These are phyloP conservation scores for Epsilonema sp. DNA, from an alignment of 2,888 invertebrate species.

Conservation along the genomic window DNA sequence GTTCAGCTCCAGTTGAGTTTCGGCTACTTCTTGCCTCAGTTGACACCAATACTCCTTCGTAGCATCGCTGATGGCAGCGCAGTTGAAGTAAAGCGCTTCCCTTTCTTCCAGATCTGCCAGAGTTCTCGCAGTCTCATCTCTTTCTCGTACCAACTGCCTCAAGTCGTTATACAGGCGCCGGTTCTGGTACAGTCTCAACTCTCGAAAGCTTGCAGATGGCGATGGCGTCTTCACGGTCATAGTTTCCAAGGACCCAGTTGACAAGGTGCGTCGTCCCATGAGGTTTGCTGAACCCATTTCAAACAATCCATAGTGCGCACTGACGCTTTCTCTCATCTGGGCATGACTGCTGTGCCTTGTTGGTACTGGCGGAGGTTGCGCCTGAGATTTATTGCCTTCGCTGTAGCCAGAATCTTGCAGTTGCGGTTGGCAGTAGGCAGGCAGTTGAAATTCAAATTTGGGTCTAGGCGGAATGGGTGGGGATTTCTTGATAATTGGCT, in stretches of 20 bases:
- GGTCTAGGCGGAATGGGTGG: no score
- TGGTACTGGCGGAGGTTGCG: not conserved
- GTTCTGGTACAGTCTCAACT: not conserved
- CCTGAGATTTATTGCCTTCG: not conserved
- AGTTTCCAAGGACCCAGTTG: no score
- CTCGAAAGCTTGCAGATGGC: not conserved
- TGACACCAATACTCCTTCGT: no score
- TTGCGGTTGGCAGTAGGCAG: not conserved
- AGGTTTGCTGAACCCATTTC: no score
- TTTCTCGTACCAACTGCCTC: not conserved
- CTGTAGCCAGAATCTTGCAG: not conserved
- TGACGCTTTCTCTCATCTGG: no score
- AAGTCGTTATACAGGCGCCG: not conserved
- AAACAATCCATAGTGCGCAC: no score
- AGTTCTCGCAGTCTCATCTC: not conserved
- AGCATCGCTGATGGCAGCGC: not conserved
- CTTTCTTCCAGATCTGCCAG: not conserved
- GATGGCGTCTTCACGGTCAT: no score
- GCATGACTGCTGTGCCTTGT: no score
- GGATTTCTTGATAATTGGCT: not conserved
- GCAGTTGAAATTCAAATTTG: no score
- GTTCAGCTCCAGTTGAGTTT: not conserved
- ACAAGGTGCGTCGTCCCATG: no score
- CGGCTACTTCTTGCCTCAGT: no score
- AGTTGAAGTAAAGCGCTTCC: not conserved